Evolutionary conservation across 2,113 vertebrate genomes (phyloP).

Genomic region (Sinocyclocheilus maitianheensis): DNA sequence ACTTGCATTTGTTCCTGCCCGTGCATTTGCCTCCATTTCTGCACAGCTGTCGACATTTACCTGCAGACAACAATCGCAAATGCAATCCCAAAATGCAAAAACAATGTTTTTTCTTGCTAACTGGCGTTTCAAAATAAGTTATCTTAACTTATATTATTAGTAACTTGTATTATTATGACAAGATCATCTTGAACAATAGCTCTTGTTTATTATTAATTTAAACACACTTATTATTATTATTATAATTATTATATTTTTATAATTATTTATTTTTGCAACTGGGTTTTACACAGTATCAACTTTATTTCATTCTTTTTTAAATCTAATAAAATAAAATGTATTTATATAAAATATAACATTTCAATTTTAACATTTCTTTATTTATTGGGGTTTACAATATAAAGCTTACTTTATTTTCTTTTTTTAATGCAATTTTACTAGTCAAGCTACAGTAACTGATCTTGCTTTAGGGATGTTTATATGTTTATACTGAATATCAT

Average conservation of each 20-base stretch:
- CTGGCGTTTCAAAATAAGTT: neutral
- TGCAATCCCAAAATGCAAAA: neutral
- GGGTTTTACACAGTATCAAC: neutral
- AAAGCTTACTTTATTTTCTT: too few relatives aligned
- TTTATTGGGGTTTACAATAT: neutral
- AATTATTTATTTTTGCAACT: too few relatives aligned
- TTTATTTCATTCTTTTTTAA: neutral
- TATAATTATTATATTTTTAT: too few relatives aligned
- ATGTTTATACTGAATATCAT: neutral
- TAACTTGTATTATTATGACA: neutral
- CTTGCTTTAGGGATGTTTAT: too few relatives aligned
- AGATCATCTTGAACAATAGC: neutral
- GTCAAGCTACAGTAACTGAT: too few relatives aligned
- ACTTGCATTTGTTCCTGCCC: constrained; percentile 90
- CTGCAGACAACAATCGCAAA: constrained; percentile 63
- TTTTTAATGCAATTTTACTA: too few relatives aligned
- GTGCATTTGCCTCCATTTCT: constrained; percentile 88
- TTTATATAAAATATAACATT: too few relatives aligned
- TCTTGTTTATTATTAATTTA: neutral
- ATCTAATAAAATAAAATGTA: neutral
- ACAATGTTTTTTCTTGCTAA: neutral
- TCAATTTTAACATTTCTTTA: too few relatives aligned
- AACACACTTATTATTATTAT: too few relatives aligned
- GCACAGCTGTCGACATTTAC: constrained; percentile 85
- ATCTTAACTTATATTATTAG: neutral